Evolutionary conservation across 2,888 invertebrate species (phyloP).

Genomic region (Ophion slaviceki): DNA sequence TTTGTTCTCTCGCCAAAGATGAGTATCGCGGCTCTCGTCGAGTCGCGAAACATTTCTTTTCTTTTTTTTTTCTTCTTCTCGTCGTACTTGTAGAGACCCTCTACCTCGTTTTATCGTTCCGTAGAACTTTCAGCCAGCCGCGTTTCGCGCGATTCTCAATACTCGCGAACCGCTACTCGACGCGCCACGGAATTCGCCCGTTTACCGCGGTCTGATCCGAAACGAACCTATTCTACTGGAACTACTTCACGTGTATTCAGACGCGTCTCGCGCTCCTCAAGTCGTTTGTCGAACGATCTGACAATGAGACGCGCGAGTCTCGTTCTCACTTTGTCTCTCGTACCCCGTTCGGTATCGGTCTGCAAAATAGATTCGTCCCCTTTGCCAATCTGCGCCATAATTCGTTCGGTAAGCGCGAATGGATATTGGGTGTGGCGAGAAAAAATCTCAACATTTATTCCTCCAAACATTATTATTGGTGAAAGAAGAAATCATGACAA

Average conservation of each 20-base stretch:
- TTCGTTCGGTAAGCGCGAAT: neutral
- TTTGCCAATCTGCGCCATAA: neutral
- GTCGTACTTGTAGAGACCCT: neutral
- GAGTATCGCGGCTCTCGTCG: neutral
- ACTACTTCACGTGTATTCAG: slow-evolving; percentile 29
- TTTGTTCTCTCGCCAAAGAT: slow-evolving; percentile 1
- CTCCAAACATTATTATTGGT: neutral
- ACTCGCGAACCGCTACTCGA: neutral
- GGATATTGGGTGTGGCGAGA: neutral
- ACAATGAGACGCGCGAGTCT: neutral
- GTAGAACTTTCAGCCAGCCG: neutral
- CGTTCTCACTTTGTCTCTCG: neutral
- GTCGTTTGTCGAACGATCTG: slow-evolving; percentile 1
- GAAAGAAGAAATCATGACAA: no score
- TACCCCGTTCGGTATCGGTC: neutral
- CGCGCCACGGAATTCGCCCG: slow-evolving; percentile 10
- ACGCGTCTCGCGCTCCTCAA: slow-evolving; percentile 25
- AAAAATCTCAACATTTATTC: neutral
- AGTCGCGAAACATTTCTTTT: neutral
- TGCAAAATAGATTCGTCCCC: neutral
- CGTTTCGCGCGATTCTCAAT: slow-evolving; percentile 23
- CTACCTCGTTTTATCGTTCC: neutral
- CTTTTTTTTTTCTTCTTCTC: neutral
- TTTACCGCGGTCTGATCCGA: slow-evolving; percentile 50
- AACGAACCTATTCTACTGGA: slow-evolving; percentile 64